Percentiles rank a stretch among this genome's conserved stretches.
Evolutionary conservation across 2,113 vertebrate genomes (phyloP).

Genomic region (Turdus rufiventris): DNA sequence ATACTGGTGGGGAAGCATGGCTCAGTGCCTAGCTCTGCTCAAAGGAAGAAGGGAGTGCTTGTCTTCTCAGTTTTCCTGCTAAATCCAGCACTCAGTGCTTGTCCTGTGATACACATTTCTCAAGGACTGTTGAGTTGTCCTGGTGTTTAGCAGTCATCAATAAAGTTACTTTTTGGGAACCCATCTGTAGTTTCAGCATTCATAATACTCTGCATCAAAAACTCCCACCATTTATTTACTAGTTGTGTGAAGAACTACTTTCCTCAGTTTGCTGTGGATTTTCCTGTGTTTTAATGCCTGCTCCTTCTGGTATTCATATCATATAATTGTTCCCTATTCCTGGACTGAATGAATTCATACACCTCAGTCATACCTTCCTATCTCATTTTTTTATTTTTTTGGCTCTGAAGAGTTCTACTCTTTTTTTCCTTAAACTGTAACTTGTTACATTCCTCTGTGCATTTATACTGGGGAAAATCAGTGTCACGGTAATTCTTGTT

Average conservation of each 20-base stretch:
- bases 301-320: neutral
- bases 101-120: neutral
- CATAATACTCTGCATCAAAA: neutral
- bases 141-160: neutral
- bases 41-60: neutral
- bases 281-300: neutral
- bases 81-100: neutral
- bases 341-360: neutral
- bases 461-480: neutral
- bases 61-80: neutral
- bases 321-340: neutral
- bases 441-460: neutral
- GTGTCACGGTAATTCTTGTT: neutral
- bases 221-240: neutral
- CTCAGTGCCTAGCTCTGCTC: neutral
- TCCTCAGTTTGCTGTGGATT: neutral
- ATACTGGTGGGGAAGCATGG: fast-evolving
- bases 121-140: neutral
- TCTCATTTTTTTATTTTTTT: neutral
- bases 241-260: neutral
- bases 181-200: neutral
- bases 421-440: neutral
- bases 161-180: neutral
- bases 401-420: neutral
- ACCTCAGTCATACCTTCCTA: neutral